These are phyloP conservation scores for Micromys minutus DNA, from an alignment of 2,113 vertebrate species.

Conservation along the genomic window DNA sequence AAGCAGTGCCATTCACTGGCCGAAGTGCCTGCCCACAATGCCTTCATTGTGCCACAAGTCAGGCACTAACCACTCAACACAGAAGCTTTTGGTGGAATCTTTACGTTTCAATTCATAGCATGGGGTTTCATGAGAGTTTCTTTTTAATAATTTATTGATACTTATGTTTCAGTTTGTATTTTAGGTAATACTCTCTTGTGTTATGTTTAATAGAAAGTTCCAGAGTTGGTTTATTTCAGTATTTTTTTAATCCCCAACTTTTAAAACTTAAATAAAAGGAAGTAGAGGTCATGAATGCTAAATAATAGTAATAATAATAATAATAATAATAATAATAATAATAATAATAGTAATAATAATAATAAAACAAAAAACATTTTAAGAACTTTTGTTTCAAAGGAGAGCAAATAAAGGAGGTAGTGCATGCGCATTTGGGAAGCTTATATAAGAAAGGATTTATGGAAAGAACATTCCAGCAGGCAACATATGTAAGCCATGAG, in stretches of 20 bases:
- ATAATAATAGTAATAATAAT: no score
- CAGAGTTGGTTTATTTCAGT: no score
- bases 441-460: not conserved
- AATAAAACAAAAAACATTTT: not conserved
- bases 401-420: not conserved
- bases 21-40: not conserved
- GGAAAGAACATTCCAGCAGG: not conserved
- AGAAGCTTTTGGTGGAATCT: not conserved
- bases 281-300: not conserved
- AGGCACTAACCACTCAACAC: not conserved
- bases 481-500: not conserved
- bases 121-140: not conserved
- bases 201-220: slow-evolving; percentile 5
- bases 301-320: no score
- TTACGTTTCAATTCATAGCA: not conserved
- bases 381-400: slow-evolving; percentile 3
- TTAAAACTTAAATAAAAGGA: not conserved
- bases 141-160: not conserved
- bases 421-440: not conserved
- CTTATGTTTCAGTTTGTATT: not conserved
- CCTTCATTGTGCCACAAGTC: no score
- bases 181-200: not conserved
- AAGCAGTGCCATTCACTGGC: not conserved
- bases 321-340: no score
- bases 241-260: not conserved